Base-by-base conservation (phyloP, 2,797 vertebrate species). In the Neomorphus geoffroyi region DNA sequence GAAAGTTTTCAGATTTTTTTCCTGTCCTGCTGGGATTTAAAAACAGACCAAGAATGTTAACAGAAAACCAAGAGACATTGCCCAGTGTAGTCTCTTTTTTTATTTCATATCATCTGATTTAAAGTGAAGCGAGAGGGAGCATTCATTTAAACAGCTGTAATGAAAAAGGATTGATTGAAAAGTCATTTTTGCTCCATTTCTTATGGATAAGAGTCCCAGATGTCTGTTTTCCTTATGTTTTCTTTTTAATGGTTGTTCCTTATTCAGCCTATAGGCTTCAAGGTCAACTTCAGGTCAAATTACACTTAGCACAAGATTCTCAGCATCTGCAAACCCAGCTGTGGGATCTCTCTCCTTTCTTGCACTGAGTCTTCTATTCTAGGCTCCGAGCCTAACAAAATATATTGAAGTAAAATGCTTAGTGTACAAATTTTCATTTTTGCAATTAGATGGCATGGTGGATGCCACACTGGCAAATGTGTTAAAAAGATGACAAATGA, bases 91-190 rank as follows among this genome's bases (percentile, higher is more conserved):
- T 80, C 77, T 91, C 37, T 4, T 85, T 93, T 88, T 93, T 73
- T 37, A 80, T 93, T 93, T 95, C 69, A 41, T 35, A 62, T 37
- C 23, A 48, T 56, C 70, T 93, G 90, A 95, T 93, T 85, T 85
- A 78, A 94, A 41, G 22, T 75, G 70, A 88, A 88, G 69, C 9
- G 13, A 81, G 82, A 80, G 54, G 51, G 71, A 84, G 30, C 80
- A 91, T 93, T 92, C 80, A 82, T 91, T 96, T 91, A 94, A 86
- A 65, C 53, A 95, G 45, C 57, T 66, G 51, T 90, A 94, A 92
- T 92, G 54, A 83, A 90, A 93, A 92, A 80, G 71, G 54, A 95
- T 82, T 94, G 77, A 95, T 75, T 90, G 72, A 73, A 85, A 95
- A 95, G 67, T 65, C 86, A 74, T 74, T 83, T 95, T 90, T 81